Percentiles rank a stretch among this genome's conserved stretches.
These are phyloP conservation scores for Lichenostomus cassidix DNA, from an alignment of 2,113 vertebrate genomes.

Conservation along the genomic window DNA sequence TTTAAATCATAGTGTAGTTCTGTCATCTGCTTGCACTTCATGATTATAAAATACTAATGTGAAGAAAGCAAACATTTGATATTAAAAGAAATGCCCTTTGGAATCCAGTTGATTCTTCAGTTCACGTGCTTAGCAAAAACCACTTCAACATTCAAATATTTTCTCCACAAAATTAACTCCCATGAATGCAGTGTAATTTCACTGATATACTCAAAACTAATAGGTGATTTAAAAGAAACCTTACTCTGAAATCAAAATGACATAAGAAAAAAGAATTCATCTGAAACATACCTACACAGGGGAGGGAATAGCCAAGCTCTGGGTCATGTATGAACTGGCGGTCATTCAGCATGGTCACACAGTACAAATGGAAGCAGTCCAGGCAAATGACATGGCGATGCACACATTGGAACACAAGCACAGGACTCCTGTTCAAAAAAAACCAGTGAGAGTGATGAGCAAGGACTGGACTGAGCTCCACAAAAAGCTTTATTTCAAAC, in stretches of 20 bases:
- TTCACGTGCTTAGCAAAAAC: not conserved
- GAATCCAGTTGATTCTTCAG: not conserved
- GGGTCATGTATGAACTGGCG: constrained; percentile 82
- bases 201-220: not conserved
- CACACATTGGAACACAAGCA: constrained; percentile 86
- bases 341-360: constrained; percentile 85
- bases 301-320: constrained; percentile 86
- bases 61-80: constrained; percentile 8
- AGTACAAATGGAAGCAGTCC: constrained; percentile 89
- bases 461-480: not conserved
- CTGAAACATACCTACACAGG: constrained; percentile 82
- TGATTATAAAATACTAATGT: not conserved
- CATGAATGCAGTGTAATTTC: not conserved
- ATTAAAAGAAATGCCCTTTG: not conserved
- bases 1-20: not conserved
- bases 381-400: constrained; percentile 90
- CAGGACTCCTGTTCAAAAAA: constrained; percentile 76
- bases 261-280: not conserved
- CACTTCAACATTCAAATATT: not conserved
- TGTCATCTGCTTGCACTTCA: not conserved
- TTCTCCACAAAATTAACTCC: not conserved
- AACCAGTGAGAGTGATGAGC: not conserved
- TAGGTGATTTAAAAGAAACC: not conserved
- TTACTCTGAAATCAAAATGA: not conserved
- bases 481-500: not conserved